Evolutionary conservation across 92 coral and sea anemone genomes (phyloP).

Genomic region (Phenganax subtilis): DNA sequence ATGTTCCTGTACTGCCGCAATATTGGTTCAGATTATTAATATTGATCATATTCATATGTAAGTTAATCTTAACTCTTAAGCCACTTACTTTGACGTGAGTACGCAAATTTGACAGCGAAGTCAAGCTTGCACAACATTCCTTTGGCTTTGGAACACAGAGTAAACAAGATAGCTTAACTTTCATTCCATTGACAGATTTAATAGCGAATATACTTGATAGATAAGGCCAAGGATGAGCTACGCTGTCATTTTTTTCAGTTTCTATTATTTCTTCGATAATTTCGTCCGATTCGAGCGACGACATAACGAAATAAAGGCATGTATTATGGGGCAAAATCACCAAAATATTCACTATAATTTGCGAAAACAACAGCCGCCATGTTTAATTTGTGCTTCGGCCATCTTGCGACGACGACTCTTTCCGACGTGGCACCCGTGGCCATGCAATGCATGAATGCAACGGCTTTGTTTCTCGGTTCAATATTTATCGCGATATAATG

Average conservation of each 20-base stretch:
- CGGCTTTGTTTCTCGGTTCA: background rate
- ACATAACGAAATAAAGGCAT: background rate
- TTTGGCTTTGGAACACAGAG: constrained; percentile 16
- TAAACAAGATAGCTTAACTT: constrained; percentile 12
- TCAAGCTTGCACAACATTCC: constrained; percentile 15
- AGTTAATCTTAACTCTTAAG: background rate
- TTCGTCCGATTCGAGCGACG: background rate
- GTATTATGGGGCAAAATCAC: too few species aligned
- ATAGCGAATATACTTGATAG: constrained; percentile 1
- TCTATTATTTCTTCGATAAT: background rate
- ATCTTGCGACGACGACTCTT: too few species aligned
- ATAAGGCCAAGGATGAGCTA: constrained; percentile 18
- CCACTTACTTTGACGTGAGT: constrained; percentile 19
- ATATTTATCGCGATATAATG: too few species aligned
- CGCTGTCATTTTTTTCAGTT: background rate
- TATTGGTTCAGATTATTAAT: too few species aligned
- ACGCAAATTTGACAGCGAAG: constrained; percentile 20
- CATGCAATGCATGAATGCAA: background rate
- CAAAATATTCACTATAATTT: too few species aligned
- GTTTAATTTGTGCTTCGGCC: too few species aligned
- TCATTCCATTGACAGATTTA: background rate
- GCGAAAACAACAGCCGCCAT: too few species aligned
- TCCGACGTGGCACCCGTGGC: too few species aligned
- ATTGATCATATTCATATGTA: too few species aligned
- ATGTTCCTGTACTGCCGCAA: background rate